phyloP scores from a whole-genome alignment of 2,113 vertebrate species.

The Ia io region DNA sequence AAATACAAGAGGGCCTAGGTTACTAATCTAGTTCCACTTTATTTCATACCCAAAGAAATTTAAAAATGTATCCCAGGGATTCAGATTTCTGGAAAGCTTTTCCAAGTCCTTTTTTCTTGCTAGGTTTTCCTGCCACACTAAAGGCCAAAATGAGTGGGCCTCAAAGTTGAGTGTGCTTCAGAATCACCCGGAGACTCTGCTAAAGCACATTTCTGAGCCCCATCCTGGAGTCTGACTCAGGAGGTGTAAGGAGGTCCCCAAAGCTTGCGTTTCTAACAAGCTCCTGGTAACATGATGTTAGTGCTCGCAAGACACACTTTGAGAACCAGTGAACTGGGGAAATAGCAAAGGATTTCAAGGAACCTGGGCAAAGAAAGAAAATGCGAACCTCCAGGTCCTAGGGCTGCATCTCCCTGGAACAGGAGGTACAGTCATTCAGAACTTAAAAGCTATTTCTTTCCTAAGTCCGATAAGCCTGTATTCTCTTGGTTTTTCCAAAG shows the following conservation, averaged over 20 bases:
- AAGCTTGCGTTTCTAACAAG: not conserved
- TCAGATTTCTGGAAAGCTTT: constrained; percentile 19
- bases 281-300: not conserved
- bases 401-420: not conserved
- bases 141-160: not conserved
- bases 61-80: not conserved
- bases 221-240: not conserved
- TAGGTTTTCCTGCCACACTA: not conserved
- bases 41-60: constrained; percentile 2
- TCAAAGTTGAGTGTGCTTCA: not conserved
- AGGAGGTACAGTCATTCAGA: not conserved
- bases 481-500: not conserved
- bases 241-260: not conserved
- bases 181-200: not conserved
- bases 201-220: not conserved
- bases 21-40: constrained; percentile 62
- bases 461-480: not conserved
- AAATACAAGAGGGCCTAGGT: constrained; percentile 55
- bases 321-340: not conserved
- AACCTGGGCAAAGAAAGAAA: not conserved
- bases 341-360: not conserved
- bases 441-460: not conserved
- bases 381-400: not conserved
- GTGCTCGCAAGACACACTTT: not conserved
- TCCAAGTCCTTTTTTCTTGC: not conserved